These are phyloP conservation scores for Caenorhabditis briggsae DNA, from an alignment of 1,140 invertebrate species.

Conservation along the genomic window DNA sequence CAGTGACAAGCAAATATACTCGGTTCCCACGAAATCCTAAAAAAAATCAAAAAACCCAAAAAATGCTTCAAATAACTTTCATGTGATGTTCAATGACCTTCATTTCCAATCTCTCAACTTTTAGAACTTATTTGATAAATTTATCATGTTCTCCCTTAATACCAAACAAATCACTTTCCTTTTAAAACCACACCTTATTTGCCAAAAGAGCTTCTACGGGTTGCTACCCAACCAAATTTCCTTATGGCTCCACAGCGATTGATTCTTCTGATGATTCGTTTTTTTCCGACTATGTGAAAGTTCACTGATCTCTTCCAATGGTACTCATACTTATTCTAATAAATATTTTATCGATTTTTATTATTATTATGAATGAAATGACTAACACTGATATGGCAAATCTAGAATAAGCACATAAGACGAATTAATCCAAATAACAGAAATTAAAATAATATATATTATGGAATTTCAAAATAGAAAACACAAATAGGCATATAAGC, in stretches of 20 bases:
- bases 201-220: constrained; percentile 39
- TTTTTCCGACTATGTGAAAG: background rate
- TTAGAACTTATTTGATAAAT: constrained; percentile 1
- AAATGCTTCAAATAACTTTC: background rate
- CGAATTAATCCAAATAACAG: no score
- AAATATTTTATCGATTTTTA: background rate
- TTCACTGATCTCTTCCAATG: constrained; percentile 19
- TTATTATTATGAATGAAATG: background rate
- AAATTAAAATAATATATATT: background rate
- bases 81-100: constrained; percentile 9
- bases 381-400: background rate
- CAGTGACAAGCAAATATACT: constrained; percentile 29
- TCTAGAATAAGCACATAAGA: constrained; percentile 43
- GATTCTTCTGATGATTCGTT: constrained; percentile 21
- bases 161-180: constrained; percentile 7
- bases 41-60: background rate
- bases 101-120: constrained; percentile 2
- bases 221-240: constrained; percentile 31
- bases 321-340: background rate
- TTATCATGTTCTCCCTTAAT: background rate
- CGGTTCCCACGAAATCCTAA: constrained; percentile 7
- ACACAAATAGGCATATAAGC: background rate
- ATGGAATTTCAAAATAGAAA: constrained; percentile 7
- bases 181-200: background rate
- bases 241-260: background rate